Base-by-base conservation (phyloP, 2,113 vertebrate species). In the Alectura lathami region DNA sequence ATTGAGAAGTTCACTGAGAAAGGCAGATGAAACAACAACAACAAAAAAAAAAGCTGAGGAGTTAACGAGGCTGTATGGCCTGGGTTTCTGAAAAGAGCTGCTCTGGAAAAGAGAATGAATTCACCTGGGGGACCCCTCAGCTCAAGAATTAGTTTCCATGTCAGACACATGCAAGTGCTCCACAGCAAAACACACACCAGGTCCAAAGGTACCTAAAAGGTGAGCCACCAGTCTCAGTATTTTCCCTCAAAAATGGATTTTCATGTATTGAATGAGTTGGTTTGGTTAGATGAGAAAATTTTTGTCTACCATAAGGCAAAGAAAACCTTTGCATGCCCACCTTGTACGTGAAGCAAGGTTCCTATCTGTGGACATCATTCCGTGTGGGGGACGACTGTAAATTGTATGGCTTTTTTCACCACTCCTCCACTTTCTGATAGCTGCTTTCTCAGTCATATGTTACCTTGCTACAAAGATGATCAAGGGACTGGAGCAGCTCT, bases 261-360 rank as follows among this genome's bases (percentile, higher is more conserved):
- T 8, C 12, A 38, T n/a, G 11, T 27, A 43, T 17, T 66, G n/a
- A 82, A 73, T 76, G 26, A 62, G 36, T 45, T 45, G 42, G 27
- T 48, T 29, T 51, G 26, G 32, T 66, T 38, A 89, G 36, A 85
- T 45, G 13, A 42, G 76, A 56, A 72, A 3, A 54, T 34, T 27
- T 27, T 70, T 27, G 11, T 60, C 20, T 47, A 21, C 24, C 17
- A 50, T 40, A 54, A 67, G 59, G 30, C 47, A 85, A 75, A 38
- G 11, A 50, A 63, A 64, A 78, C 10, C 5, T 91, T 29, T 34
- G 38, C 11, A 40, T 7, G 21, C 5, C 23, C 26, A 8, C 13
- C 10, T 7, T 47, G 3, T 40, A 20, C 4, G 29, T 30, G 0
- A 0, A 77, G 34, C 11, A 53, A 77, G 30, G 9, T 27, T 86